Evolutionary conservation across 2,113 vertebrate genomes (phyloP), one percentile per base, ranked within the genome.

Genomic region (Oxyura jamaicensis): DNA sequence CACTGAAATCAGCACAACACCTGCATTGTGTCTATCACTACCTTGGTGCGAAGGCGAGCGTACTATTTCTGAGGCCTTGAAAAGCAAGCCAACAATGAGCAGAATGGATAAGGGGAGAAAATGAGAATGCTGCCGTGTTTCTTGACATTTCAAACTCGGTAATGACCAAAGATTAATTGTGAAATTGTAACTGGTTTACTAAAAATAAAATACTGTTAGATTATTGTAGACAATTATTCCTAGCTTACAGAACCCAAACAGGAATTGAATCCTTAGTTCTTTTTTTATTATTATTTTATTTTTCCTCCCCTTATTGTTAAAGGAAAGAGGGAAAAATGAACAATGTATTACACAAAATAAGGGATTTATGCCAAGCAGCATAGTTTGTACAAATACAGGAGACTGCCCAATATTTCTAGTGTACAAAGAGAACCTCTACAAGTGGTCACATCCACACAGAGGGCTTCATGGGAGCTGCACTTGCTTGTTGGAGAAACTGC

Each of bases 1-100:
- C 48, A 68, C 79, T 60, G 86, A 84, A 79, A 93, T 86, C 80
- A 53, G 83, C 29, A 92, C 90, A 94, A 84, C 90, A 94, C 92
- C 76, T 81, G 91, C n/a, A 95, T 93, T 95, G 93, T 96, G 44
- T 35, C 76, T 53, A 3, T 42, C 2, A 0, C 53, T 82, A 84
- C 84, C 80, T 41, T 31, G 81, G 86, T 65, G 88, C 69, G 91
- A 94, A 94, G 87, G 90, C 10, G 26, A 88, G 65, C n/a, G 3
- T 33, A 83, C 79, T n/a, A 44, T 69, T 93, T 75, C 76, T n/a
- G 59, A 55, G 68, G 1, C 22, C 76, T 66, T 48, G 23, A 88
- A 86, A 53, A 46, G 41, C 69, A 56, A 77, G 65, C 63, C 82
- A 88, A 53, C 31, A 39, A 35, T 0, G 0, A 0, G 29, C 44